A percentile compares a stretch with the other conserved stretches of the same genome.
phyloP scores from a whole-genome alignment of 1,140 invertebrate species.

The Choristoneura fumiferana region DNA sequence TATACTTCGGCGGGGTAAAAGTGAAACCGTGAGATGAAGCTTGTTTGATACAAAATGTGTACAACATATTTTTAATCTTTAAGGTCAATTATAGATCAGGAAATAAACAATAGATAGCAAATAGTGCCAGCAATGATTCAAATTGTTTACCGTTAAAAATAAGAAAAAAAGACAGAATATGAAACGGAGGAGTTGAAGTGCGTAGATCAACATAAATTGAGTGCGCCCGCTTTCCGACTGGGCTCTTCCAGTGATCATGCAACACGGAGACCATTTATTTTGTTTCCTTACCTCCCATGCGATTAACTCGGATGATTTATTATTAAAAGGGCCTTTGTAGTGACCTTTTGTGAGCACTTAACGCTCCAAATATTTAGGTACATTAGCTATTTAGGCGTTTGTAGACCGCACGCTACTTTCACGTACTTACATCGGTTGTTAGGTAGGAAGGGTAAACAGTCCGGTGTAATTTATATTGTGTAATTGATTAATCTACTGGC shows the following conservation, averaged over 20 bases:
- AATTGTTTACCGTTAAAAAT: too few species aligned
- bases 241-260: not conserved
- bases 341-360: constrained; percentile 39
- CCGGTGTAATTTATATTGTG: not conserved
- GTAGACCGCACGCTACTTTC: constrained; percentile 12
- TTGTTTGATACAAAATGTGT: too few species aligned
- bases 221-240: not conserved
- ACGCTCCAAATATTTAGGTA: constrained; percentile 27
- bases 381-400: constrained; percentile 23
- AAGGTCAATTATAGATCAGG: too few species aligned
- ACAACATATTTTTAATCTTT: too few species aligned
- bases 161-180: too few species aligned
- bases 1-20: too few species aligned
- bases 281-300: constrained; percentile 21
- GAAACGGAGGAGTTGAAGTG: too few species aligned
- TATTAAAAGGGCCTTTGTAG: constrained; percentile 38
- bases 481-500: constrained; percentile 6
- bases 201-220: not conserved
- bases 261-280: constrained; percentile 20
- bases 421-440: constrained; percentile 1
- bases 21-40: too few species aligned
- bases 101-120: too few species aligned
- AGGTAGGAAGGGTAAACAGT: not conserved
- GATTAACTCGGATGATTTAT: constrained; percentile 45
- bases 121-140: too few species aligned